Evolutionary conservation across 1,140 invertebrate genomes (phyloP).

Genomic region (Sycophaga agraensis): DNA sequence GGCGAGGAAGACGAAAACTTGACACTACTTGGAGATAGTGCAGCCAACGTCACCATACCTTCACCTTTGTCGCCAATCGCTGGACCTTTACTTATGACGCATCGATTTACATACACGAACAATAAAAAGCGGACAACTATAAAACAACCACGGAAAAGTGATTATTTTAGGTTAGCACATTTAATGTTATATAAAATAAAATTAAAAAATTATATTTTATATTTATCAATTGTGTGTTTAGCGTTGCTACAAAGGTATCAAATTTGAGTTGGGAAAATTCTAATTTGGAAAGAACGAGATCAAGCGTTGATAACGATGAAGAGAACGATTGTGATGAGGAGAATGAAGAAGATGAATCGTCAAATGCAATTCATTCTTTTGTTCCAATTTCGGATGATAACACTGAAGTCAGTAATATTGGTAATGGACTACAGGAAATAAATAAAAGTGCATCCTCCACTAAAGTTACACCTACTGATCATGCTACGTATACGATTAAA

Average conservation of each 20-base stretch:
- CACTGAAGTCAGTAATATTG: background rate
- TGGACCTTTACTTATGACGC: conserved; percentile 50
- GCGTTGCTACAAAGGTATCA: conserved; percentile 1
- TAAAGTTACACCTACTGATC: conserved; percentile 16
- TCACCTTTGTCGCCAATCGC: conserved; percentile 53
- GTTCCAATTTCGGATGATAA: background rate
- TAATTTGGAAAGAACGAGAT: conserved; percentile 43
- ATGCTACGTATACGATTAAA: conserved; percentile 16
- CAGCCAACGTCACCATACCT: conserved; percentile 49
- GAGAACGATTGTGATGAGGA: conserved; percentile 31
- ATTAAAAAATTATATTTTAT: background rate
- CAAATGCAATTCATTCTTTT: conserved; percentile 44
- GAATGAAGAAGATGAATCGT: conserved; percentile 44
- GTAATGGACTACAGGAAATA: conserved; percentile 12
- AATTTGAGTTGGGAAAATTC: conserved; percentile 46
- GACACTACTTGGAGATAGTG: conserved; percentile 44
- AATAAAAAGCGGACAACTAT: conserved; percentile 42
- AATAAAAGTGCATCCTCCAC: background rate
- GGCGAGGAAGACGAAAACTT: conserved; percentile 43
- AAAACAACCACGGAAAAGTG: background rate
- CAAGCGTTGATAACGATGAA: conserved; percentile 35
- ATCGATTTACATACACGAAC: conserved; percentile 51
- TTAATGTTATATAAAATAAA: no score
- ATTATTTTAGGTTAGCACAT: conserved; percentile 17
- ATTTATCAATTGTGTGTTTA: background rate